Percentiles rank a stretch among this genome's conserved stretches.
These are phyloP conservation scores for Egretta garzetta DNA, from an alignment of 2,113 vertebrate species.

Conservation along the genomic window DNA sequence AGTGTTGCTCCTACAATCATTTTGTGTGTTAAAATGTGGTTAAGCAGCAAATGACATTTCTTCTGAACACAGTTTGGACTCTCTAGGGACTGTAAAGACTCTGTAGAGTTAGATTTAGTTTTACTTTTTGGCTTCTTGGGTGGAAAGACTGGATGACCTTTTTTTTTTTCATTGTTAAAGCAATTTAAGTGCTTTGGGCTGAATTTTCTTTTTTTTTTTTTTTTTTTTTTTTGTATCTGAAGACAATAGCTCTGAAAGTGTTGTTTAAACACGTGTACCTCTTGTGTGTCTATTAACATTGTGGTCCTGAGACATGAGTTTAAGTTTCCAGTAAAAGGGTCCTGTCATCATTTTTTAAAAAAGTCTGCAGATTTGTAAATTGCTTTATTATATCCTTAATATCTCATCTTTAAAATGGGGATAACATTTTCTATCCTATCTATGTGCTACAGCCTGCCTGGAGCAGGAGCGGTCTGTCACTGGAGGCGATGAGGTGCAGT, in stretches of 20 bases:
- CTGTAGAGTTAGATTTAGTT: neutral
- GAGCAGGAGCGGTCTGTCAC: neutral
- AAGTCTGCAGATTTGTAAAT: neutral
- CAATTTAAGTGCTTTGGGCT: neutral
- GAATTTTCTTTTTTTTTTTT: neutral
- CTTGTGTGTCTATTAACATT: neutral
- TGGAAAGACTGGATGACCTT: neutral
- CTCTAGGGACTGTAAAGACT: neutral
- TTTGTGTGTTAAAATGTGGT: neutral
- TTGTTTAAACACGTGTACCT: neutral
- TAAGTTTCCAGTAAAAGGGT: neutral
- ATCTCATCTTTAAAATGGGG: neutral
- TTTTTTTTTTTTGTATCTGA: neutral
- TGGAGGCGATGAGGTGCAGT: no score
- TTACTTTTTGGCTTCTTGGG: neutral
- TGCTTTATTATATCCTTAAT: neutral
- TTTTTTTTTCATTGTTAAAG: neutral
- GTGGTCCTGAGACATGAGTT: accelerated
- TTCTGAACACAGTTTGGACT: neutral
- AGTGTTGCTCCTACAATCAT: neutral
- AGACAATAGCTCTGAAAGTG: neutral
- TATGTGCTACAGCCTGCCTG: neutral
- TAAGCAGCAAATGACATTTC: neutral
- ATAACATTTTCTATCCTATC: neutral
- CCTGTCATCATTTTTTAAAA: neutral